These are phyloP conservation scores for Panagrolaimus sp. DNA, from an alignment of 1,140 invertebrate species.

Conservation along the genomic window DNA sequence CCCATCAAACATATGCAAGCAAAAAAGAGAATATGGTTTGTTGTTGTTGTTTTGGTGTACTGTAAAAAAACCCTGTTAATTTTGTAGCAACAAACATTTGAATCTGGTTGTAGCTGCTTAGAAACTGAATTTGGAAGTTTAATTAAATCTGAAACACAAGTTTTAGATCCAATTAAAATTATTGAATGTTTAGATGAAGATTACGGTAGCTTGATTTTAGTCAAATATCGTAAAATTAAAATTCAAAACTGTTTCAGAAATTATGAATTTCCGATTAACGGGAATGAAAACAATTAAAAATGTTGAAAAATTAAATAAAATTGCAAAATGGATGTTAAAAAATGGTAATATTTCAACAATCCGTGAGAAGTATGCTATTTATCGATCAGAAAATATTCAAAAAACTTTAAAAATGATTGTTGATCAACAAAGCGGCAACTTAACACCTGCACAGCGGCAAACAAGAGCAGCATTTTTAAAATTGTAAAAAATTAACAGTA, in stretches of 20 bases:
- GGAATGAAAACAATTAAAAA: slow-evolving; percentile 44
- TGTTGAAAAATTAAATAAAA: slow-evolving; percentile 29
- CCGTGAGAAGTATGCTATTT: slow-evolving; percentile 28
- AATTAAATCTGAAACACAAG: slow-evolving; percentile 34
- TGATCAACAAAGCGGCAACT: slow-evolving; percentile 34
- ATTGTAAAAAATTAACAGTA: slow-evolving; percentile 15
- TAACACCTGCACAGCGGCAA: slow-evolving; percentile 17
- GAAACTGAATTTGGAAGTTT: slow-evolving; percentile 52
- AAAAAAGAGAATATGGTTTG: slow-evolving; percentile 54
- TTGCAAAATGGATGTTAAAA: slow-evolving; percentile 41
- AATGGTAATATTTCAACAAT: slow-evolving; percentile 28
- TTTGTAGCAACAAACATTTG: slow-evolving; percentile 35
- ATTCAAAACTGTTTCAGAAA: slow-evolving; percentile 33
- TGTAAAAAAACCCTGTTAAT: neutral
- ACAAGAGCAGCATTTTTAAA: slow-evolving; percentile 33
- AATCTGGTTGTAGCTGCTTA: slow-evolving; percentile 43
- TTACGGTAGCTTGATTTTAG: slow-evolving; percentile 35
- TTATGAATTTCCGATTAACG: slow-evolving; percentile 38
- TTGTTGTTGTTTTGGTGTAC: neutral
- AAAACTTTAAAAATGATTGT: slow-evolving; percentile 37
- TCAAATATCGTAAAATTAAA: slow-evolving; percentile 7
- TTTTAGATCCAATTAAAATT: slow-evolving; percentile 38
- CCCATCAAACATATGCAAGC: slow-evolving; percentile 47
- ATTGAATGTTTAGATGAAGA: slow-evolving; percentile 50
- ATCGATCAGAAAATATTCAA: slow-evolving; percentile 47